Conservation (phyloP, 2,888 invertebrate genomes). For the Abrostola tripartita region DNA sequence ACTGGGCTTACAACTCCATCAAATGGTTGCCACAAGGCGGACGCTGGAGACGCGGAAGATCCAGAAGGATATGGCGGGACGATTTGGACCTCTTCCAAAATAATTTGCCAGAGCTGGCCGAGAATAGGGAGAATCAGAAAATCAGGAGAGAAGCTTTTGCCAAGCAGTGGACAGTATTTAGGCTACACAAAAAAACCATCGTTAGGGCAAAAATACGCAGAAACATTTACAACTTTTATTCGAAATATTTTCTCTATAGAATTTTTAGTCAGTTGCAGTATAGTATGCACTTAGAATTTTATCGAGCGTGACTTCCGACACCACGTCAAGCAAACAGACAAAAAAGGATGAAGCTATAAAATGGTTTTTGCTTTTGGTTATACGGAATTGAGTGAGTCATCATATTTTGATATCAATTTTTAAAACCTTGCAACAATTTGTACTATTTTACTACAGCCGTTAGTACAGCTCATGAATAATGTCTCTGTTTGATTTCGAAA, state of each 20-base stretch:
- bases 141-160: background rate
- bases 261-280: background rate
- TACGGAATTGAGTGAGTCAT: slow-evolving; percentile 32
- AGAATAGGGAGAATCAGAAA: too few species aligned
- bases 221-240: too few species aligned
- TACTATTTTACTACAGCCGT: too few species aligned
- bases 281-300: slow-evolving; percentile 25
- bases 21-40: too few species aligned
- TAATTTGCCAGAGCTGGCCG: too few species aligned
- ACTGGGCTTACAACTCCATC: too few species aligned
- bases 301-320: slow-evolving; percentile 27
- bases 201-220: background rate
- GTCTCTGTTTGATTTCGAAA: too few species aligned
- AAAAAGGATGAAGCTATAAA: slow-evolving; percentile 39
- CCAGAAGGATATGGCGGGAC: too few species aligned
- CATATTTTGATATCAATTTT: slow-evolving; percentile 19
- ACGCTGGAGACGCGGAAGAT: too few species aligned
- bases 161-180: background rate
- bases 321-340: slow-evolving; percentile 30
- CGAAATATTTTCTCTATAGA: background rate
- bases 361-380: slow-evolving; percentile 24
- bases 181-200: background rate
- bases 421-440: slow-evolving; percentile 19
- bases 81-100: too few species aligned
- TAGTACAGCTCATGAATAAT: too few species aligned